Evolutionary conservation across 2,888 invertebrate genomes (phyloP), one percentile per base, ranked within the genome.

Genomic region (Fragum fragum): DNA sequence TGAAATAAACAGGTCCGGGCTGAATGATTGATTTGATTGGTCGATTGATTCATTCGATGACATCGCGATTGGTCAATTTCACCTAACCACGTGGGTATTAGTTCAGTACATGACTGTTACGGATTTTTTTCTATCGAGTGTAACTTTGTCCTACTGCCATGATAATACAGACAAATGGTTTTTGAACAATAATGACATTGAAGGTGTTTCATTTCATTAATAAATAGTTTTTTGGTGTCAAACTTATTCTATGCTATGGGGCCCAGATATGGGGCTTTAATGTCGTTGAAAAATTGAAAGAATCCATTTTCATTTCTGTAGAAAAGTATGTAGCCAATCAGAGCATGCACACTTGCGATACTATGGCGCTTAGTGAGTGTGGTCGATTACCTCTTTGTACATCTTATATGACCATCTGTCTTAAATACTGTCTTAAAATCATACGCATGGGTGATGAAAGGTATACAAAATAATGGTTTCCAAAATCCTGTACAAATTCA

Each of bases 371-470:
- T 16, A 16, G 21, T 3, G 59, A 59, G 7, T 59, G 59, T 59
- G 59, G 59, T 14, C 6, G 59, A 59, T 16, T 59, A 16, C 59
- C 59, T 7, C 2, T 59, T 16, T 7, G 59, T 26, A 9, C 16
- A 21, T 7, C 59, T 16, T 59, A 28, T 26, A 59, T 59, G 59
- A 59, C 2, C 2, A 7, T 21, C 7, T 59, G 59, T 59, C 6
- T 59, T 23, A 59, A 59, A 59, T 59, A 59, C 21, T 59, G 59
- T 18, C 6, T 59, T 5, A 59, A 59, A 16, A 9, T 59, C 2
- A 16, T 59, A 16, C 59, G 59, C 26, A 59, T 59, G 6, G 16
- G 21, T 23, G 7, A 18, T 26, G 23, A 59, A 7, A 59, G 7
- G 28, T 28, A 59, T 59, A 7, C 21, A 26, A 28, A 59, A 28